These are phyloP conservation scores for Hyla sarda DNA, from an alignment of 2,113 vertebrate genomes.

Conservation along the genomic window DNA sequence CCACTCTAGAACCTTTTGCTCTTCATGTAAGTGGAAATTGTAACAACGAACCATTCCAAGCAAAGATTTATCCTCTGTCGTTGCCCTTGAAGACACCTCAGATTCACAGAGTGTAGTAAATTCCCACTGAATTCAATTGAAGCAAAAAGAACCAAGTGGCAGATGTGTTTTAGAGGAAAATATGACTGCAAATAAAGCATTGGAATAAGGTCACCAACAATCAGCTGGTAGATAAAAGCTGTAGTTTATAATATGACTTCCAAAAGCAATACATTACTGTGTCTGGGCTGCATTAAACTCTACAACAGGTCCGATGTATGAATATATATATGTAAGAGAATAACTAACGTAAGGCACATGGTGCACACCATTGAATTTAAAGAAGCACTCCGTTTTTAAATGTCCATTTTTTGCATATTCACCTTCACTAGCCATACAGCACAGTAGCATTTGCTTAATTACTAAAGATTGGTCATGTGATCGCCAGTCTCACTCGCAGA, in stretches of 20 bases:
- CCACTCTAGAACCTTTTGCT: conserved; percentile 34
- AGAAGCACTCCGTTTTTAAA: no score
- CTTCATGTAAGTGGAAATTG: conserved; percentile 44
- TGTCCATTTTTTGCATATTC: no score
- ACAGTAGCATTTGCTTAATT: no score
- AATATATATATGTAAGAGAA: background rate
- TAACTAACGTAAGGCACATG: background rate
- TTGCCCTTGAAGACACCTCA: conserved; percentile 48
- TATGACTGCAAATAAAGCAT: conserved; percentile 23
- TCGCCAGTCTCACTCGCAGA: no score
- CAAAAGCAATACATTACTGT: background rate
- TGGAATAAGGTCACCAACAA: conserved; percentile 31
- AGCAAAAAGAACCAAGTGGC: conserved; percentile 28
- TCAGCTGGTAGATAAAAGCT: conserved; percentile 43
- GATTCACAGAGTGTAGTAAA: conserved; percentile 47
- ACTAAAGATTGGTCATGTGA: no score
- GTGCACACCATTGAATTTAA: background rate
- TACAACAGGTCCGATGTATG: background rate
- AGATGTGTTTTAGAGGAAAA: conserved; percentile 34
- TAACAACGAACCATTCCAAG: conserved; percentile 41
- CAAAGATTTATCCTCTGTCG: conserved; percentile 48
- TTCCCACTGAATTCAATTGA: conserved; percentile 37
- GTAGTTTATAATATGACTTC: conserved; percentile 31
- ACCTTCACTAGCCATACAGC: no score
- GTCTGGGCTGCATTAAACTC: background rate